Conservation (phyloP, 2,888 invertebrate species). For the Apamea monoglypha region DNA sequence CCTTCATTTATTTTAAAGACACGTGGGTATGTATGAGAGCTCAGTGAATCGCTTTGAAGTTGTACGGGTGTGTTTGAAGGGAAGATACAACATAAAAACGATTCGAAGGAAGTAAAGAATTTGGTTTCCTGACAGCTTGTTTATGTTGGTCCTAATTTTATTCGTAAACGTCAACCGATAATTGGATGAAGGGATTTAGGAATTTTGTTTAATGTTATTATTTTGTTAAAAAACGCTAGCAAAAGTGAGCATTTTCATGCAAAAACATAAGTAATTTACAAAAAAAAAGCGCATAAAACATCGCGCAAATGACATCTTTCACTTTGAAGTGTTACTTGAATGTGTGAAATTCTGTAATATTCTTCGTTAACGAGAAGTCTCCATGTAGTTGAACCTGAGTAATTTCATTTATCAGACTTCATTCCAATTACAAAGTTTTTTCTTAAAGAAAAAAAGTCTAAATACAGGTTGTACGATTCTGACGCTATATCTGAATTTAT, state of each 20-base stretch:
- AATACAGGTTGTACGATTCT: not conserved
- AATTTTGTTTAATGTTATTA: not conserved
- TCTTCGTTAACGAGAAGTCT: not conserved
- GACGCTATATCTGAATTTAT: not conserved
- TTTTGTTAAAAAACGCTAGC: no score
- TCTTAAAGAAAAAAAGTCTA: slow-evolving; percentile 4
- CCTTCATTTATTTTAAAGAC: slow-evolving; percentile 8
- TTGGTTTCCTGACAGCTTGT: not conserved
- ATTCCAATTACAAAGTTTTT: slow-evolving; percentile 8
- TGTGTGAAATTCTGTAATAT: not conserved
- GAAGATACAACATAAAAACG: not conserved
- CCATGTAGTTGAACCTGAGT: not conserved
- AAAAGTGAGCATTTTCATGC: no score
- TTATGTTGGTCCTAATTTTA: not conserved
- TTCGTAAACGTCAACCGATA: not conserved
- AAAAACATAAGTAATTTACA: not conserved
- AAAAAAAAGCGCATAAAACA: not conserved
- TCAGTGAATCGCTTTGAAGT: not conserved
- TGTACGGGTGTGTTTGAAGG: not conserved
- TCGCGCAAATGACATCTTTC: not conserved
- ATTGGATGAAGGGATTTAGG: no score
- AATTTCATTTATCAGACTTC: slow-evolving; percentile 1
- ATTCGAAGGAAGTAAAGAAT: not conserved
- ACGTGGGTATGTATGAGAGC: not conserved
- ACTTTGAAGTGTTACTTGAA: not conserved